Evolutionary conservation across 1,140 invertebrate species (phyloP).

Genomic region (Armadillidium nasatum): DNA sequence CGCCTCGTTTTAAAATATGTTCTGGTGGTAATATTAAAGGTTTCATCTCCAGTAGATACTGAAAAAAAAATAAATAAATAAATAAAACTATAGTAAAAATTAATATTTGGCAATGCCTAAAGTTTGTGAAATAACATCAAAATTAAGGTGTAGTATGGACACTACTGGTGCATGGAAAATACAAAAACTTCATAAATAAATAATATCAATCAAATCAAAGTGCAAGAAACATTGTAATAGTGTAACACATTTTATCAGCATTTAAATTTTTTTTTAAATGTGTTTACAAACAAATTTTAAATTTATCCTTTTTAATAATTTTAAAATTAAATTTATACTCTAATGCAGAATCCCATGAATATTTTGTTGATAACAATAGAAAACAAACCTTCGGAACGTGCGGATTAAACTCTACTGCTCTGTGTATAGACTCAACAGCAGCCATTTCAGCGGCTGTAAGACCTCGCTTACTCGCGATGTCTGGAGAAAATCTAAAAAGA

Average conservation of each 20-base stretch:
- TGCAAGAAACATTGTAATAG: too few species aligned
- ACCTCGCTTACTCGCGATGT: conserved; percentile 79
- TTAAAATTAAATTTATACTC: too few species aligned
- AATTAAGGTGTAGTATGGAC: neutral
- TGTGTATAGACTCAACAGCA: conserved; percentile 92
- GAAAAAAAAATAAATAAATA: conserved; percentile 42
- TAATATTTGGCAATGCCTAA: too few species aligned
- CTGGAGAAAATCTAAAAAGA: conserved; percentile 64
- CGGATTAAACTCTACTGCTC: conserved; percentile 97
- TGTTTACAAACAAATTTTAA: too few species aligned
- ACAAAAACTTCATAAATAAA: neutral
- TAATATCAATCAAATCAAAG: too few species aligned
- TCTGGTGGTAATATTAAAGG: conserved; percentile 92
- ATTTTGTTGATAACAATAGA: too few species aligned
- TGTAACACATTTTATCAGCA: too few species aligned
- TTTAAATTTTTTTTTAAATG: too few species aligned
- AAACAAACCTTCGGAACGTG: conserved; percentile 79
- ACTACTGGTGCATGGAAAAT: neutral
- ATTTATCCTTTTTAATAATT: too few species aligned
- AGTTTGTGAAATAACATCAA: neutral
- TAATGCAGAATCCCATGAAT: too few species aligned
- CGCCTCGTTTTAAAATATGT: conserved; percentile 94
- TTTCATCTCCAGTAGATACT: conserved; percentile 94
- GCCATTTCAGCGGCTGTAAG: conserved; percentile 84
- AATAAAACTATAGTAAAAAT: too few species aligned